Evolutionary conservation across 2,113 vertebrate species (phyloP).

Genomic region (Dasypus novemcinctus): DNA sequence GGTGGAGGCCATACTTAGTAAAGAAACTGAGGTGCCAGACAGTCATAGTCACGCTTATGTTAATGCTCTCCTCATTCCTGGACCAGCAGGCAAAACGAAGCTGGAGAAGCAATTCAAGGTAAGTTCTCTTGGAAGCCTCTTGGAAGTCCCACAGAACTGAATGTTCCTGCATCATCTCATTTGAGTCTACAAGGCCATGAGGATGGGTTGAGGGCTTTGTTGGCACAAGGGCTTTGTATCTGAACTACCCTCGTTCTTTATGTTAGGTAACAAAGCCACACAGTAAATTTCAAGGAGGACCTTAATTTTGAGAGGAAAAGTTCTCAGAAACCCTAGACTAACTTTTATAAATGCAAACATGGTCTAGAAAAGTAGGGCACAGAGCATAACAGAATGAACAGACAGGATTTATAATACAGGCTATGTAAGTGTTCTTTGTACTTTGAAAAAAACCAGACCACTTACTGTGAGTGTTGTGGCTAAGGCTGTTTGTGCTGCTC

Average conservation of each 20-base stretch:
- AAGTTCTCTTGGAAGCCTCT: constrained; percentile 50
- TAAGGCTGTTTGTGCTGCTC: constrained; percentile 14
- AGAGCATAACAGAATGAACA: constrained; percentile 46
- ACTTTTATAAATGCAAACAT: constrained; percentile 44
- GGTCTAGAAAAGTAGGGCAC: neutral
- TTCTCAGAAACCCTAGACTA: constrained; percentile 63
- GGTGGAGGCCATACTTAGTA: constrained; percentile 92
- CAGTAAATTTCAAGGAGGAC: constrained; percentile 33
- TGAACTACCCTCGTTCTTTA: neutral
- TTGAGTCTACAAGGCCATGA: neutral
- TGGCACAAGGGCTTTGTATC: neutral
- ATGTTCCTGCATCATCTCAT: neutral
- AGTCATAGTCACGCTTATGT: constrained; percentile 91
- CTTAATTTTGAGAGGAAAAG: constrained; percentile 43
- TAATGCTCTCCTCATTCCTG: constrained; percentile 92
- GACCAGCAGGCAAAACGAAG: constrained; percentile 88
- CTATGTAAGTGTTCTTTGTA: constrained; percentile 39
- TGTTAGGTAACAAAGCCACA: neutral
- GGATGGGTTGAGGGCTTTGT: neutral
- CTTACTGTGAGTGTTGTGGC: constrained; percentile 40
- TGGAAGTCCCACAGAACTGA: neutral
- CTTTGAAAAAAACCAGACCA: constrained; percentile 63
- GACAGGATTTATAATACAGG: constrained; percentile 12
- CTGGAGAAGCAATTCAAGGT: constrained; percentile 97
- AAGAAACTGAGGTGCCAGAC: constrained; percentile 91